Evolutionary conservation across 2,113 vertebrate species (phyloP).

Genomic region (Chrysemys picta): DNA sequence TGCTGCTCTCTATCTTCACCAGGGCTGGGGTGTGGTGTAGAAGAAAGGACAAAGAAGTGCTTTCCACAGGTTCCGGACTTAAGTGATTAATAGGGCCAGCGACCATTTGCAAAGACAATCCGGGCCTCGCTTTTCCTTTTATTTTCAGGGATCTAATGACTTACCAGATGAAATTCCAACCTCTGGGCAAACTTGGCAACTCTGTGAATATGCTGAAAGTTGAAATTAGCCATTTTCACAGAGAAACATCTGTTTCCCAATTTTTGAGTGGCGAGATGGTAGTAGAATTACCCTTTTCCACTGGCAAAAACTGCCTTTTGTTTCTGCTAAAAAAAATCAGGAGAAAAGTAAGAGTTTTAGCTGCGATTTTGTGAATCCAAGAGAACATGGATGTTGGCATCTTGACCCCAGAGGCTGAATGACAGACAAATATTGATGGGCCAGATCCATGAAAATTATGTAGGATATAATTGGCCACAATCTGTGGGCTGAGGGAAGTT

Average conservation of each 20-base stretch:
- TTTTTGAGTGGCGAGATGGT: not conserved
- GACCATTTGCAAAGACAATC: not conserved
- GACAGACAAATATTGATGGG: not conserved
- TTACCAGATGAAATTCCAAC: not conserved
- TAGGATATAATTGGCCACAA: not conserved
- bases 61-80: not conserved
- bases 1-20: not conserved
- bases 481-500: not conserved
- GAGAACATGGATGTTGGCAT: not conserved
- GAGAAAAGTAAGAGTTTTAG: not conserved
- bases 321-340: slow-evolving; percentile 41
- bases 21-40: fast-evolving
- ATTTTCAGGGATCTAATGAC: not conserved
- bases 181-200: not conserved
- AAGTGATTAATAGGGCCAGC: not conserved
- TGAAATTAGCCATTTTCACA: not conserved
- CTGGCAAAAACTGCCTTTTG: not conserved
- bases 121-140: not conserved
- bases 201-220: not conserved
- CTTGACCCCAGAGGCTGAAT: not conserved
- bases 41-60: not conserved
- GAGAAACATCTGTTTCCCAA: not conserved
- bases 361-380: not conserved
- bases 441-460: not conserved
- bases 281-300: not conserved